A percentile compares a stretch with the other conserved stretches of the same genome.
These are phyloP conservation scores for Abrostola tripartita DNA, from an alignment of 2,888 invertebrate species.

Conservation along the genomic window DNA sequence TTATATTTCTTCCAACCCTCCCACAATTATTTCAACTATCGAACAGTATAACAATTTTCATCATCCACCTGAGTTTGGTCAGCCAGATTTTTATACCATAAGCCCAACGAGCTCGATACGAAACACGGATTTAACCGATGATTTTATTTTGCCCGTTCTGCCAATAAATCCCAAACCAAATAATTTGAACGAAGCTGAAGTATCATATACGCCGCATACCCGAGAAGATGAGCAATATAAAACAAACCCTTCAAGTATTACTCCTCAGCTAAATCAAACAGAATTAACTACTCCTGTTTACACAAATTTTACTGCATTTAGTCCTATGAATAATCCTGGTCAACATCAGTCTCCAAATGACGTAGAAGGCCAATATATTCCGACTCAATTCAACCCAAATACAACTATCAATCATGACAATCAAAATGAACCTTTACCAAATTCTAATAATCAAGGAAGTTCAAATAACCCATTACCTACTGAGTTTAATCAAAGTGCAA, in stretches of 20 bases:
- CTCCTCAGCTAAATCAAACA: neutral
- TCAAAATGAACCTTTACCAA: slow-evolving; percentile 1
- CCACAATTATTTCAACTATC: neutral
- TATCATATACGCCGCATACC: neutral
- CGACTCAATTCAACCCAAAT: neutral
- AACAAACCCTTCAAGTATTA: neutral
- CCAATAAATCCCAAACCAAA: slow-evolving; percentile 2
- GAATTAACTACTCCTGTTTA: neutral
- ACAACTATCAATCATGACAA: neutral
- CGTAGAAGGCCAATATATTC: neutral
- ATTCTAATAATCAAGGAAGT: neutral
- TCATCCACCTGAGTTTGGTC: slow-evolving; percentile 7
- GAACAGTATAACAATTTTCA: neutral
- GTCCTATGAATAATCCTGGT: neutral
- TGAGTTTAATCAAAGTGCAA: neutral
- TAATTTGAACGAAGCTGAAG: neutral
- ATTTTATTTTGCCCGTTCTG: neutral
- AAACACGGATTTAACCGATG: neutral
- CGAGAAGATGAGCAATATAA: neutral
- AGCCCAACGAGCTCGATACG: neutral
- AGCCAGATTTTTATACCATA: neutral
- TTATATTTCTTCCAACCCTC: neutral
- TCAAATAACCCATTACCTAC: neutral
- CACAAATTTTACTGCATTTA: neutral
- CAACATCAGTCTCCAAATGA: neutral